Percentiles rank a stretch among this genome's conserved stretches.
These are phyloP conservation scores for Platycnemis pennipes DNA, from an alignment of 2,888 invertebrate genomes.

Conservation along the genomic window DNA sequence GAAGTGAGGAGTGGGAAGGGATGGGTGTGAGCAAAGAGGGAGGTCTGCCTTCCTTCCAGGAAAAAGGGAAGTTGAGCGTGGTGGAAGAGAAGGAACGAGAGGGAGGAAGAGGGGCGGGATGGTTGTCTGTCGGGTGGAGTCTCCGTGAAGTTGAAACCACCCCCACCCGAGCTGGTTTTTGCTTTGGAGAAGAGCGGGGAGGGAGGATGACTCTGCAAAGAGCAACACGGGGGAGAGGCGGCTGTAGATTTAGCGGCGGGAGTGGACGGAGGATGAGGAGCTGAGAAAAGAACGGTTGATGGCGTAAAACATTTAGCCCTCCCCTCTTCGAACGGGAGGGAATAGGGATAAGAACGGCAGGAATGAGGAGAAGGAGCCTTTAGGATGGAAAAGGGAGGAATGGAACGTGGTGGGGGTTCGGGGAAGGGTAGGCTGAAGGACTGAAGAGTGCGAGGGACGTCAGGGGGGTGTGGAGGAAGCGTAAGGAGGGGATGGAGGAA, in stretches of 20 bases:
- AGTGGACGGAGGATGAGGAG: not conserved
- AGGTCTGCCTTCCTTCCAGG: not conserved
- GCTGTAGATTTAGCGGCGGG: not conserved
- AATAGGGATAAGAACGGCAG: not conserved
- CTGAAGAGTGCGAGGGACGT: not conserved
- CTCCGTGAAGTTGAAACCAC: not conserved
- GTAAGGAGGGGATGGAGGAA: not conserved
- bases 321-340: not conserved
- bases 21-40: not conserved
- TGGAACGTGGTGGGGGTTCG: not conserved
- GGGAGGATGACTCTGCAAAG: not conserved
- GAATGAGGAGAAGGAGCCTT: not conserved
- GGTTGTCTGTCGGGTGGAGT: not conserved
- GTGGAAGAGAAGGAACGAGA: not conserved
- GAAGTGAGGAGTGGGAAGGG: too few species aligned
- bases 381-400: not conserved
- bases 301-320: slow-evolving; percentile 20
- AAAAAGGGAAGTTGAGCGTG: not conserved
- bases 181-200: not conserved
- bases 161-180: not conserved
- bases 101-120: not conserved
- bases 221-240: not conserved
- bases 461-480: not conserved
- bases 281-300: not conserved
- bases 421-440: not conserved